Evolutionary conservation across 2,113 vertebrate species (phyloP), one percentile per base, ranked within the genome.

Genomic region (Tachycineta bicolor): DNA sequence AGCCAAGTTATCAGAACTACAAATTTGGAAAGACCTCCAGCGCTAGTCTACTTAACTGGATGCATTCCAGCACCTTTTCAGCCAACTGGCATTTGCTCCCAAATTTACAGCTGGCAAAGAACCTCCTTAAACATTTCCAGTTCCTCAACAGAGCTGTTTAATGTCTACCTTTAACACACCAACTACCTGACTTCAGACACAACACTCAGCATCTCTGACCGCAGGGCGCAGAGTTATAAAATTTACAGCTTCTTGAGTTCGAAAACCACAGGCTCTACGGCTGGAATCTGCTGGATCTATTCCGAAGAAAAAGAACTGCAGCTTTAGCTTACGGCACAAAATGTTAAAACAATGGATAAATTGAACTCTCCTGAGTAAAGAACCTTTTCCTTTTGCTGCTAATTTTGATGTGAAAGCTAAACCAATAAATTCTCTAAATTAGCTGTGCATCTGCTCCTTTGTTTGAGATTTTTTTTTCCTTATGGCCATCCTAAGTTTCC

Each of bases 81-180:
- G 98, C 97, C 97, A 98, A 95, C 96, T 98, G 97, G 96, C 97
- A 98, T 89, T 93, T 95, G 94, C 86, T 97, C 94, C 97, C 97
- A 98, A 97, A 98, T 98, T 98, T 98, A 98, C 96, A 98, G 96
- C 97, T 98, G 98, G 97, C 97, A 97, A 97, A 97, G 85, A 91
- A 97, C 77, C 82, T 93, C 95, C 83, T 91, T 97, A 98, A 98
- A 89, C 92, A 97, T 97, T 97, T 98, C 98, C 98, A 98, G 97
- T 97, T 97, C 96, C 97, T 97, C 92, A 83, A 56, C 17, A 94
- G 95, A 97, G 83, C 96, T 98, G 97, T 97, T 98, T 97, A 97
- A 97, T 95, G 96, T 98, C 98, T 98, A 98, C 98, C 98, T 98
- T 98, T 97, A 97, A 97, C 96, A 98, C 96, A 97, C 63, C 76